Base-by-base conservation (phyloP, 2,113 vertebrate genomes). In the Carassius gibelio region DNA sequence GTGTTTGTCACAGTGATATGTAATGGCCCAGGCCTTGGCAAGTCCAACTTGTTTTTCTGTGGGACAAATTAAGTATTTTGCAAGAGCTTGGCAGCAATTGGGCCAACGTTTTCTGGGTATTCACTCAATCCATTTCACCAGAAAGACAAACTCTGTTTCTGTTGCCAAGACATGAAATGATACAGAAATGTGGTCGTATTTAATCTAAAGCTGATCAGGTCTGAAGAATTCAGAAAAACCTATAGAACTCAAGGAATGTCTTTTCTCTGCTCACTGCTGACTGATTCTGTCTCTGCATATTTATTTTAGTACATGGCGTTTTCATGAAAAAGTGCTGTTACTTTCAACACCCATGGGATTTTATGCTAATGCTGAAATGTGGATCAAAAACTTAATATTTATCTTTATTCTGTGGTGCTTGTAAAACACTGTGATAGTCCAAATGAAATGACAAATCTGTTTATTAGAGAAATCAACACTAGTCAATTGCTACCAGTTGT, bases 31-130 rank as follows among this genome's bases (percentile, higher is more conserved):
- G 82, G 90, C 86, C 48, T 23, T 83, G 76, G 86, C 92, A 79
- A 57, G 89, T 82, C 86, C 61, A 15, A 34, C 30, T 89, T 92
- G 88, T 93, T 92, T 91, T 91, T 89, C 80, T 61, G 61, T 15
- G 72, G 76, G 74, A 89, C 30, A 75, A 80, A 78, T 48, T 17
- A 30, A 84, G 42, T 81, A 86, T 91, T 90, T 87, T 87, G 91
- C 85, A 91, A 89, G 81, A 61, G 15, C 72, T 82, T 89, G 79
- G 83, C 42, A 11, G 5, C 14, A 26, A 85, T 21, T 21, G 45
- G 38, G 84, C 85, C 81, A 74, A 85, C 45, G 45, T 82, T 61
- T 75, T 48, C 68, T 30, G 30, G n/a, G 11, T 84, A 74, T 71
- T 75, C 81, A 6, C 38, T 85, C 84, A 57, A 62, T 77, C 74